Evolutionary conservation across 2,113 vertebrate genomes (phyloP), one percentile per base, ranked within the genome.

Genomic region (Delphinapterus leucas): DNA sequence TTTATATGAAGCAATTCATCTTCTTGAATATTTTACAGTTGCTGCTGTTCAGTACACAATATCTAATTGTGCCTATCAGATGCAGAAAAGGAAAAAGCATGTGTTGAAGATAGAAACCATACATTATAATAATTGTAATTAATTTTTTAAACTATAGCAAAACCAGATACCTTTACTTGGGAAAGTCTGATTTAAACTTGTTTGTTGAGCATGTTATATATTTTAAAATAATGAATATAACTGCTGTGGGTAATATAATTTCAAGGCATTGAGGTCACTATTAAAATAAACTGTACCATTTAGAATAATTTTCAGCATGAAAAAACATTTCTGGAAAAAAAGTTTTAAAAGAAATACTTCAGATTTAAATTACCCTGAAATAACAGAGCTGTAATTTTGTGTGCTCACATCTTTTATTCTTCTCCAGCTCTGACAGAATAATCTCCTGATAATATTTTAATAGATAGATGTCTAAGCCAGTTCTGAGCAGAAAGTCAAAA

Each of bases 361-460:
- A 96, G 53, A 47, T 0, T 96, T 95, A 98, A 98, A 98, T 98
- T 98, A 98, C 61, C 26, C 76, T 85, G 74, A 97, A 98, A 98
- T 98, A 97, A 36, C 53, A 96, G 97, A 95, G 60, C 96, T 98
- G 26, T 98, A 98, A 98, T 98, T 98, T 98, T 96, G 23, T 96
- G 41, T 73, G 61, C 68, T 97, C 82, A 81, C 83, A 96, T 92
- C 87, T 97, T 98, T 98, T 97, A 95, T 97, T 98, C 92, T 97
- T 97, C 38, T 90, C 28, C 93, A 55, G 1, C 31, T 98, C 60
- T 96, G 96, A 97, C 94, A 97, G 79, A 74, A 26, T 97, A 97
- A 98, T 98, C 90, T 98, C 96, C 74, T 91, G 41, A 96, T 97
- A 97, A 98, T 98, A 98, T 98, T 98, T 97, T 98, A 98, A 98